Evolutionary conservation across 2,113 vertebrate species (phyloP), one percentile per base, ranked within the genome.

Genomic region (Daubentonia madagascariensis): DNA sequence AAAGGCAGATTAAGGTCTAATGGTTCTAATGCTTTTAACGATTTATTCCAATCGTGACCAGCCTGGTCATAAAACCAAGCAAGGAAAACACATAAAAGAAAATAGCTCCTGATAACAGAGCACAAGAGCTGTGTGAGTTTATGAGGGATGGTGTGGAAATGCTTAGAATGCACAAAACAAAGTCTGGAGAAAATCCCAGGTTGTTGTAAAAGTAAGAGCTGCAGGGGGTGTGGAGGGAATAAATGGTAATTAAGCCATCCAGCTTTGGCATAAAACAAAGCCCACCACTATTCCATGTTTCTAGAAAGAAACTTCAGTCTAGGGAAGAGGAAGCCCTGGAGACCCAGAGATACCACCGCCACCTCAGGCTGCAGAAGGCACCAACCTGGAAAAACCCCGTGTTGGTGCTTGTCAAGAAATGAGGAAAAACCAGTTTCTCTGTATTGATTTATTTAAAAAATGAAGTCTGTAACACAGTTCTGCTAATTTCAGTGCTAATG

Each of bases 181-280:
- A 91, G 96, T 20, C 92, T 89, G 72, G 89, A 90, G 90, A 95
- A 95, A 96, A 97, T 79, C 90, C 93, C 83, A 97, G 76, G 95
- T 91, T 97, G 86, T 35, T 90, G 25, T 96, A 88, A 97, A 95
- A 75, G 43, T 59, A 65, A 93, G 85, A 80, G n/a, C 59, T 73
- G 37, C 43, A 8, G 88, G 59, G 35, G 65, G 57, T 4, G 25
- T 10, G 59, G 25, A 25, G 10, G 65, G 52, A 86, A 89, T 61
- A 97, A 43, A 76, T 8, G 30, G 93, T 8, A 0, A 73, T 30
- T 28, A 90, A 97, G 52, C 57, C 80, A 30, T 1, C 48, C 89
- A 23, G 40, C 92, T 68, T 63, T 72, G 13, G 70, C 59, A 2
- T 8, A 70, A 93, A 97, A 78, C 28, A 97, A 96, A 97, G 57